These are phyloP conservation scores for Pomatostomus ruficeps DNA, from an alignment of 2,113 vertebrate genomes.

Conservation along the genomic window DNA sequence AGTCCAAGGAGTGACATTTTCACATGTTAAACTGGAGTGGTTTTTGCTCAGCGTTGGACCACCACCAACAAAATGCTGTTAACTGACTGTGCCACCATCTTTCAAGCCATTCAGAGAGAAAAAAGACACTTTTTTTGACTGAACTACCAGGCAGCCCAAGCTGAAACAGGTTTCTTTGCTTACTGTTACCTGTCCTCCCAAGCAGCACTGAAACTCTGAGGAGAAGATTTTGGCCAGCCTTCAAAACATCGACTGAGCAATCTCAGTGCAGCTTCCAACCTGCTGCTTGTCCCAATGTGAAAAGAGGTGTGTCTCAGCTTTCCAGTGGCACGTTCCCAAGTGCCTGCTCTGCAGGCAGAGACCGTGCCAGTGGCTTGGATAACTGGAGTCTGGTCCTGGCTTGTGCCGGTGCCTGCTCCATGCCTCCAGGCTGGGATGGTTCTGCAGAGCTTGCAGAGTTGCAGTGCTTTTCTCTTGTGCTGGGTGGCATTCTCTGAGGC, in stretches of 20 bases:
- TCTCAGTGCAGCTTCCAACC: background rate
- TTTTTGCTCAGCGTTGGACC: background rate
- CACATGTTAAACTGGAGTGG: background rate
- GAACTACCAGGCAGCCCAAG: background rate
- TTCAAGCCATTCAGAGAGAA: background rate
- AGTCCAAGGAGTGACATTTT: background rate
- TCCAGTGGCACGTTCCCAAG: background rate
- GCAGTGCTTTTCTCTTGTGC: background rate
- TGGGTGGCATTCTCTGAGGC: background rate
- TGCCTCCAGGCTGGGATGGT: background rate
- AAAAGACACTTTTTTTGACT: background rate
- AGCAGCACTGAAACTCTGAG: background rate
- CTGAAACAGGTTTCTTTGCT: background rate
- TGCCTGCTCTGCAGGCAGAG: background rate
- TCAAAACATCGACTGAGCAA: background rate
- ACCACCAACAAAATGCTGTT: background rate
- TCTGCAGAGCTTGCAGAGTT: background rate
- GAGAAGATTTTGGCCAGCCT: background rate
- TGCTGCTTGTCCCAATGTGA: rapidly evolving
- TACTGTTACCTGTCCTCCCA: background rate
- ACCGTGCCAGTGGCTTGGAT: background rate
- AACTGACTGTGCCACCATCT: background rate
- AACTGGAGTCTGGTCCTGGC: background rate
- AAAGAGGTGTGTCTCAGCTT: background rate
- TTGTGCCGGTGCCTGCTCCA: background rate